Evolutionary conservation across 2,888 invertebrate genomes (phyloP).

Genomic region (Cyrtodaria siliqua): DNA sequence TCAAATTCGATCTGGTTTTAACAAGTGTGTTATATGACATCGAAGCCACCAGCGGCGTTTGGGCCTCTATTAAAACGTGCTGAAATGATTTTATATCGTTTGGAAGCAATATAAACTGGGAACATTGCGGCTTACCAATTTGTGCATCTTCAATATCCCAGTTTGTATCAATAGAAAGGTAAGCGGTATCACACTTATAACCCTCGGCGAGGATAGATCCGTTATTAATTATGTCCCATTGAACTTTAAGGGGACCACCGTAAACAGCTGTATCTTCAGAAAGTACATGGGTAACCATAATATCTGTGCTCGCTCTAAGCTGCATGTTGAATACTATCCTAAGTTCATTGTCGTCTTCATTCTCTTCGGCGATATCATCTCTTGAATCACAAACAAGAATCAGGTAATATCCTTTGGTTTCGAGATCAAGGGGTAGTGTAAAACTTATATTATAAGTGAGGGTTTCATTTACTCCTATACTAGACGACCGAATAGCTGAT

Average conservation of each 20-base stretch:
- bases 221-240: constrained; percentile 44
- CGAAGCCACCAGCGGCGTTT: constrained; percentile 15
- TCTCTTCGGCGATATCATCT: constrained; percentile 34
- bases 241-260: constrained; percentile 26
- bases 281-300: constrained; percentile 24
- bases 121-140: constrained; percentile 36
- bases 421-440: constrained; percentile 34
- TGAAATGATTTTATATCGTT: neutral
- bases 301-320: constrained; percentile 34
- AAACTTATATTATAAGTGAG: constrained; percentile 8
- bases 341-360: constrained; percentile 43
- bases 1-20: constrained; percentile 45
- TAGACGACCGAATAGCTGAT: neutral
- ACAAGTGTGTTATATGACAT: constrained; percentile 33
- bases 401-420: constrained; percentile 39
- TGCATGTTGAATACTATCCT: constrained; percentile 12
- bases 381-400: constrained; percentile 35
- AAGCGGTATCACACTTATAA: constrained; percentile 52
- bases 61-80: neutral
- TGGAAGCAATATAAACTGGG: constrained; percentile 13
- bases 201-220: constrained; percentile 26
- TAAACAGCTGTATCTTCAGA: constrained; percentile 10
- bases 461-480: constrained; percentile 14
- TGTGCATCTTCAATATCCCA: constrained; percentile 47
- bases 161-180: constrained; percentile 35